A percentile compares a stretch with the other conserved stretches of the same genome.
phyloP scores from a whole-genome alignment of 2,888 invertebrate genomes.

The Eurytoma californica region DNA sequence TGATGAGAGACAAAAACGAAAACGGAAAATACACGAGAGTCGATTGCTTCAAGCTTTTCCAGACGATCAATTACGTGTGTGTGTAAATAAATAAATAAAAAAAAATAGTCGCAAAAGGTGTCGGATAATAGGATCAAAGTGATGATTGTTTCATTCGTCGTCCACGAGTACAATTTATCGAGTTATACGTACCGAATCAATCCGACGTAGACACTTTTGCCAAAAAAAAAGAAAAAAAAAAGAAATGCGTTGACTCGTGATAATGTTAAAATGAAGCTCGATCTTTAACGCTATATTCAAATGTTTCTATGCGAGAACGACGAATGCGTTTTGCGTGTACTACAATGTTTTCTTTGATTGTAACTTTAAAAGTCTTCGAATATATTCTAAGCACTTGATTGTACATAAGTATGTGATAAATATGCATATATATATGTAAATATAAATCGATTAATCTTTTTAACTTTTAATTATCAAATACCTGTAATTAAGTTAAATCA shows the following conservation, averaged over 20 bases:
- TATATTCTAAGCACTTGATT: slow-evolving; percentile 69
- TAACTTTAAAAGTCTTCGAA: slow-evolving; percentile 67
- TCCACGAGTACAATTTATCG: slow-evolving; percentile 52
- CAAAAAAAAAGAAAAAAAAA: slow-evolving; percentile 34
- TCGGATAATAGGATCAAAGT: slow-evolving; percentile 19
- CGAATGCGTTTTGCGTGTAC: slow-evolving; percentile 70
- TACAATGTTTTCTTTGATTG: slow-evolving; percentile 69
- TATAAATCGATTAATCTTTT: slow-evolving; percentile 58
- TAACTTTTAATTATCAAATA: slow-evolving; percentile 57
- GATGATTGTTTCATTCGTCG: slow-evolving; percentile 39
- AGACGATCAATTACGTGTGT: slow-evolving; percentile 45
- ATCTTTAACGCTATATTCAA: slow-evolving; percentile 52
- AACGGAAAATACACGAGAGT: slow-evolving; percentile 20
- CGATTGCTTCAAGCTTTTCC: slow-evolving; percentile 42
- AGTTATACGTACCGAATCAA: slow-evolving; percentile 49
- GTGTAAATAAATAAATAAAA: slow-evolving; percentile 39
- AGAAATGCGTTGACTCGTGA: slow-evolving; percentile 42
- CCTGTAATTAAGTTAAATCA: slow-evolving; percentile 59
- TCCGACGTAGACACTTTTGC: slow-evolving; percentile 48
- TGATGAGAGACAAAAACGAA: slow-evolving; percentile 4
- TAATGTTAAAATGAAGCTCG: slow-evolving; percentile 46
- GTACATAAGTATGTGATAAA: slow-evolving; percentile 71
- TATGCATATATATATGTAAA: slow-evolving; percentile 67
- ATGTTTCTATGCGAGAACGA: slow-evolving; percentile 66
- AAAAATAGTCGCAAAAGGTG: slow-evolving; percentile 40